phyloP scores from a whole-genome alignment of 2,888 invertebrate genomes.

The Diaprepes abbreviatus region DNA sequence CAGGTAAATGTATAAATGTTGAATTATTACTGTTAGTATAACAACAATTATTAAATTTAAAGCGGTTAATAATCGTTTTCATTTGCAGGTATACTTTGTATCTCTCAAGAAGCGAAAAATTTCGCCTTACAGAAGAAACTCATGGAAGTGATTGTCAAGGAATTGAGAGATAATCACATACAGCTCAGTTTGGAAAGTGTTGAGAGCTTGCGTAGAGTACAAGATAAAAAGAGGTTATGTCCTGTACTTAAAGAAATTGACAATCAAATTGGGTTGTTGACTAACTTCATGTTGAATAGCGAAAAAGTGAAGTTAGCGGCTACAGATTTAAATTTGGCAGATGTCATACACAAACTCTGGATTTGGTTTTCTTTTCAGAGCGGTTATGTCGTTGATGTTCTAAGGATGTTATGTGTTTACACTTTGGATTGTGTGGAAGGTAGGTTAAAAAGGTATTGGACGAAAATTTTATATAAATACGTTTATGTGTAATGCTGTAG shows the following conservation, averaged over 20 bases:
- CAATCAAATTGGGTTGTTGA: conserved; percentile 72
- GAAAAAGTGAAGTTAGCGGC: conserved; percentile 71
- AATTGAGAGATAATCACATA: conserved; percentile 68
- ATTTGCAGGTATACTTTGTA: conserved; percentile 65
- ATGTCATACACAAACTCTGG: conserved; percentile 77
- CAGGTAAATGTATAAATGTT: too few species aligned
- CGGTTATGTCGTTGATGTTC: conserved; percentile 69
- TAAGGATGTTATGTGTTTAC: conserved; percentile 75
- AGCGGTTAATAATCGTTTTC: too few species aligned
- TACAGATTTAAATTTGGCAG: conserved; percentile 71
- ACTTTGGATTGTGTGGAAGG: conserved; percentile 76
- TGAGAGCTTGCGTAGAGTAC: conserved; percentile 65
- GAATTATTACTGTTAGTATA: too few species aligned
- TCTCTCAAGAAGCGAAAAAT: conserved; percentile 68
- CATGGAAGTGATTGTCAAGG: conserved; percentile 62
- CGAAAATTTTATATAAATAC: too few species aligned
- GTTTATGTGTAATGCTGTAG: too few species aligned
- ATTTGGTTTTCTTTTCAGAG: conserved; percentile 76
- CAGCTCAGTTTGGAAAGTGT: conserved; percentile 69
- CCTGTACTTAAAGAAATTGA: conserved; percentile 73
- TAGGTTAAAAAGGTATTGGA: too few species aligned
- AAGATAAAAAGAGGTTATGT: conserved; percentile 65
- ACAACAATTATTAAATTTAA: too few species aligned
- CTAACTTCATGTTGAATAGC: conserved; percentile 73
- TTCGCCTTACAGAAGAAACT: conserved; percentile 65